phyloP scores from a whole-genome alignment of 2,888 invertebrate species.

The Campoletis raptor region DNA sequence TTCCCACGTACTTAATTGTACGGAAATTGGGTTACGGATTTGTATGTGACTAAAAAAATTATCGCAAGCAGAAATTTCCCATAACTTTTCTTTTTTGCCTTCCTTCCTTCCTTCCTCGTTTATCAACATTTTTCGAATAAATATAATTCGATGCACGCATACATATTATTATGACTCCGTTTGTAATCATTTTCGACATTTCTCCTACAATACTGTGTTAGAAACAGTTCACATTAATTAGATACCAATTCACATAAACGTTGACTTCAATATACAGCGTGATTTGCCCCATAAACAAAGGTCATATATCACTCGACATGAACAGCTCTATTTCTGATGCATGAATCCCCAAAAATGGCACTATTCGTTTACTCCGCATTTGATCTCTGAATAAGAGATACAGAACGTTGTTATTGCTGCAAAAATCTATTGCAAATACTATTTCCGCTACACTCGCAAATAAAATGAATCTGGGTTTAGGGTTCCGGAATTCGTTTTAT shows the following conservation, averaged over 20 bases:
- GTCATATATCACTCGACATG: background rate
- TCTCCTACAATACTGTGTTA: too few species aligned
- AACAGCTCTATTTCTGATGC: background rate
- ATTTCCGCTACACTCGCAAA: slow-evolving; percentile 2
- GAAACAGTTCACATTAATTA: too few species aligned
- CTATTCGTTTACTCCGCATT: background rate
- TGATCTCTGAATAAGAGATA: background rate
- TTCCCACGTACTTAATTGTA: background rate
- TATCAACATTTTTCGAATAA: too few species aligned
- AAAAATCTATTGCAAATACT: background rate
- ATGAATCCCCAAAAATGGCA: background rate
- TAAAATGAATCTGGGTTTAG: background rate
- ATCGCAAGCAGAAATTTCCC: too few species aligned
- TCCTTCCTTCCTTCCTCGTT: too few species aligned
- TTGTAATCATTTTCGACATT: background rate
- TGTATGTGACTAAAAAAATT: too few species aligned
- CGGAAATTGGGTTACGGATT: background rate
- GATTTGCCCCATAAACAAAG: too few species aligned
- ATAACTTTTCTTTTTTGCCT: too few species aligned
- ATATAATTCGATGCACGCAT: too few species aligned
- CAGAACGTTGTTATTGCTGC: background rate
- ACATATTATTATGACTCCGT: background rate
- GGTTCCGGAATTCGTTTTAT: background rate
- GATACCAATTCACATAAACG: too few species aligned
- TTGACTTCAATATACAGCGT: too few species aligned